These are phyloP conservation scores for Mythimna vitellina DNA, from an alignment of 2,888 invertebrate genomes.

Conservation along the genomic window DNA sequence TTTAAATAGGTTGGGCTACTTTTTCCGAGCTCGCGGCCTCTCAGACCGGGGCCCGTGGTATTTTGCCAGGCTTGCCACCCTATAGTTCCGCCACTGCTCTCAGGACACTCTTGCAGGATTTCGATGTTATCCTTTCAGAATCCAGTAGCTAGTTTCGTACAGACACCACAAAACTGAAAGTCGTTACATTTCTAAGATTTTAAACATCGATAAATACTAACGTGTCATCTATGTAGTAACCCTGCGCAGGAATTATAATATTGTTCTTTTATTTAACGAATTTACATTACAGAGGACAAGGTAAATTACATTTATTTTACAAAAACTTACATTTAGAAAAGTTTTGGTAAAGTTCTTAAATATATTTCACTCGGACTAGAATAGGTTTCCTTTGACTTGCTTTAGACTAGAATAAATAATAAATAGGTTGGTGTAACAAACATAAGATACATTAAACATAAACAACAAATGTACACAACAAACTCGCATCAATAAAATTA, in stretches of 20 bases:
- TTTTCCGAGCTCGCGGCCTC: too few relatives aligned
- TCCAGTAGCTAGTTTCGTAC: slow-evolving; percentile 48
- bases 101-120: too few relatives aligned
- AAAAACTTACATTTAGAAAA: slow-evolving; percentile 71
- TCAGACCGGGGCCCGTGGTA: too few relatives aligned
- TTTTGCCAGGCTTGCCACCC: too few relatives aligned
- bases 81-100: too few relatives aligned
- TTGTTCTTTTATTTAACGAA: slow-evolving; percentile 68
- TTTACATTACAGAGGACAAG: slow-evolving; percentile 71
- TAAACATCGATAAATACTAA: slow-evolving; percentile 69
- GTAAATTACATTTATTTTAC: slow-evolving; percentile 72
- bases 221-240: slow-evolving; percentile 66
- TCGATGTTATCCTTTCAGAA: slow-evolving; percentile 8
- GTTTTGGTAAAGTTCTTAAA: slow-evolving; percentile 61
- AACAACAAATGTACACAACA: slow-evolving; percentile 75
- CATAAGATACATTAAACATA: slow-evolving; percentile 73
- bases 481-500: slow-evolving; percentile 70
- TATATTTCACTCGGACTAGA: slow-evolving; percentile 72
- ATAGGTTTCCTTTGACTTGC: slow-evolving; percentile 70
- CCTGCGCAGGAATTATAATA: slow-evolving; percentile 73
- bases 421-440: slow-evolving; percentile 71
- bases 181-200: slow-evolving; percentile 63
- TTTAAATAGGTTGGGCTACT: too few relatives aligned
- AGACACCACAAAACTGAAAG: slow-evolving; percentile 62
- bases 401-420: slow-evolving; percentile 77